phyloP scores from a whole-genome alignment of 2,888 invertebrate species.

The Drosophila colorata region DNA sequence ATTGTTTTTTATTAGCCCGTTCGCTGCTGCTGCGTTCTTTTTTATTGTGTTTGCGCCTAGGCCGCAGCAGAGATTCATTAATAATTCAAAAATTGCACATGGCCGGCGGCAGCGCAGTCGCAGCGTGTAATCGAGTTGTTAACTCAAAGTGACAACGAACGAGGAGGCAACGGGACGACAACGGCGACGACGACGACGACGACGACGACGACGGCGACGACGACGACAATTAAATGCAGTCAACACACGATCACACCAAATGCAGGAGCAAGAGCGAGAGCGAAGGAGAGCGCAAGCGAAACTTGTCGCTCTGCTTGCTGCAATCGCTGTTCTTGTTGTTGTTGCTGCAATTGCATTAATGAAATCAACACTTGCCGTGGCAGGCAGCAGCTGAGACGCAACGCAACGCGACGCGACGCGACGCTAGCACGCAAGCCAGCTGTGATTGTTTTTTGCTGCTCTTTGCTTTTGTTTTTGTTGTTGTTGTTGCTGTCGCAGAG shows the following conservation, averaged over 20 bases:
- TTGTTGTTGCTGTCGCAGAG: constrained; percentile 19
- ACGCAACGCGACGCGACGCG: constrained; percentile 54
- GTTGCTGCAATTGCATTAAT: constrained; percentile 68
- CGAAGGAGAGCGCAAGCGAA: constrained; percentile 15
- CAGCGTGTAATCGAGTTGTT: constrained; percentile 82
- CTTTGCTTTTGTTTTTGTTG: no score
- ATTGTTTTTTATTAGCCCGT: constrained; percentile 77
- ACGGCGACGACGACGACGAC: constrained; percentile 12
- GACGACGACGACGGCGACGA: constrained; percentile 19
- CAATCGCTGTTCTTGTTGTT: constrained; percentile 34
- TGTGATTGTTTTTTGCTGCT: constrained; percentile 34
- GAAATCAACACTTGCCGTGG: constrained; percentile 72
- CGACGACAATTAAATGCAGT: constrained; percentile 75
- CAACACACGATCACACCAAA: constrained; percentile 68
- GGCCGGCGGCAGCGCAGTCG: constrained; percentile 74
- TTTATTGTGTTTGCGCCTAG: constrained; percentile 32
- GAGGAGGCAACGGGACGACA: constrained; percentile 34
- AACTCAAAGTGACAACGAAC: constrained; percentile 78
- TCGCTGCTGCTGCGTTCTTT: constrained; percentile 33
- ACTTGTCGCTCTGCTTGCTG: constrained; percentile 51
- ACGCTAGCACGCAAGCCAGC: constrained; percentile 67
- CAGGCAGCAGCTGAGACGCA: constrained; percentile 41
- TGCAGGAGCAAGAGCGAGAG: constrained; percentile 10
- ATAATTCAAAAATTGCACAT: constrained; percentile 79
- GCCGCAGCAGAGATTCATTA: constrained; percentile 74